phyloP scores from a whole-genome alignment of 2,888 invertebrate species.

The Molanna angustata region DNA sequence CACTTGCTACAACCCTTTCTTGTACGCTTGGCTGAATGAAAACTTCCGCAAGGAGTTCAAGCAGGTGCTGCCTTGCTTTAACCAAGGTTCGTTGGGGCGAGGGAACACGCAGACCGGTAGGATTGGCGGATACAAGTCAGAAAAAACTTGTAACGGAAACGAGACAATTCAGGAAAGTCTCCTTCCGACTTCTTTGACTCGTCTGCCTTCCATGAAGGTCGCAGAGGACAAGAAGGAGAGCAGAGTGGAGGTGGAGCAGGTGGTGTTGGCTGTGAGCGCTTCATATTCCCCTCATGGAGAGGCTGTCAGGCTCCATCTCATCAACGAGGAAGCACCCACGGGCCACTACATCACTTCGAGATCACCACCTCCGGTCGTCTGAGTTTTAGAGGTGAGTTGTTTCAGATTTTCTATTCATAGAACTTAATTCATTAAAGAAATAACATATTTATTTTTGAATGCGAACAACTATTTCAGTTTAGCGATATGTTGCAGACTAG shows the following conservation, averaged over 20 bases:
- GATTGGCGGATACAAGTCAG: slow-evolving; percentile 58
- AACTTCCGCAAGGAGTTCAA: slow-evolving; percentile 94
- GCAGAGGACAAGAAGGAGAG: slow-evolving; percentile 53
- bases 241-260: slow-evolving; percentile 58
- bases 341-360: slow-evolving; percentile 16
- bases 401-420: too few relatives aligned
- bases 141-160: slow-evolving; percentile 73
- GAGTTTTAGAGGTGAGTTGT: slow-evolving; percentile 17
- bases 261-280: slow-evolving; percentile 46
- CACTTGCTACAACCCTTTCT: slow-evolving; percentile 94
- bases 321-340: slow-evolving; percentile 44
- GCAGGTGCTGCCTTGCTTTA: slow-evolving; percentile 66
- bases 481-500: too few relatives aligned
- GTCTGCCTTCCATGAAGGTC: slow-evolving; percentile 51
- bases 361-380: slow-evolving; percentile 27
- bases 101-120: slow-evolving; percentile 41
- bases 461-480: too few relatives aligned
- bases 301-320: slow-evolving; percentile 44
- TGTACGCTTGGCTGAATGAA: slow-evolving; percentile 97
- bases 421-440: too few relatives aligned
- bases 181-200: slow-evolving; percentile 56
- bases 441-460: too few relatives aligned
- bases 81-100: slow-evolving; percentile 49
- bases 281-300: slow-evolving; percentile 45
- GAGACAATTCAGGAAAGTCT: slow-evolving; percentile 70